Percentiles rank a stretch among this genome's conserved stretches.
These are phyloP conservation scores for Euwallacea fornicatus DNA, from an alignment of 1,140 invertebrate species.

Conservation along the genomic window DNA sequence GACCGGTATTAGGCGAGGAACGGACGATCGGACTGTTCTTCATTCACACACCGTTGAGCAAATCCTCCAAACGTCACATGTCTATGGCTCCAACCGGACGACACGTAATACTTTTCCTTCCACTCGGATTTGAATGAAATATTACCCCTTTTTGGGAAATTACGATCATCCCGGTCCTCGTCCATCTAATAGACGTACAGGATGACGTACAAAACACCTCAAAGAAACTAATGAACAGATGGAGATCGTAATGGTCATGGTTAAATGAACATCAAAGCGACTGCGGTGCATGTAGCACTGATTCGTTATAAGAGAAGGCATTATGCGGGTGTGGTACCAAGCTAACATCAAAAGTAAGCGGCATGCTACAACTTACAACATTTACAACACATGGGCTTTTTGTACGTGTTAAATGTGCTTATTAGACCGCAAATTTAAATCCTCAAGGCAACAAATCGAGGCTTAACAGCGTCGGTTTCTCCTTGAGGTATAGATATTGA, in stretches of 20 bases:
- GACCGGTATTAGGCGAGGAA: conserved; percentile 52
- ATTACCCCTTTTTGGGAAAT: conserved; percentile 26
- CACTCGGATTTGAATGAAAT: conserved; percentile 37
- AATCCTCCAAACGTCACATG: conserved; percentile 42
- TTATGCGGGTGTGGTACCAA: too few relatives aligned
- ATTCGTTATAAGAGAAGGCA: too few relatives aligned
- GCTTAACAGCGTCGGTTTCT: too few relatives aligned
- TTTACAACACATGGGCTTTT: not conserved
- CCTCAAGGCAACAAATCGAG: not conserved
- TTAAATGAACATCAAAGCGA: too few relatives aligned
- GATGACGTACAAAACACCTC: too few relatives aligned
- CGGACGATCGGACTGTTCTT: conserved; percentile 51
- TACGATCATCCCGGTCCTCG: not conserved
- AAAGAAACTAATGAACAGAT: too few relatives aligned
- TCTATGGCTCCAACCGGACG: conserved; percentile 30
- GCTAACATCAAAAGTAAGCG: too few relatives aligned
- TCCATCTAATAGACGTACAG: not conserved
- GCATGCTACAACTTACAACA: too few relatives aligned
- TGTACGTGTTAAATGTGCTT: conserved; percentile 5
- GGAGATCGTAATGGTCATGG: too few relatives aligned
- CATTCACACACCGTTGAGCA: conserved; percentile 52
- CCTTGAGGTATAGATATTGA: too few relatives aligned
- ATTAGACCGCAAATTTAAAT: conserved; percentile 39
- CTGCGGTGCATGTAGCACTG: too few relatives aligned
- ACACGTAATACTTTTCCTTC: conserved; percentile 38